A percentile compares a stretch with the other conserved stretches of the same genome.
Evolutionary conservation across 2,888 invertebrate genomes (phyloP).

Genomic region (Abrostola tripartita): DNA sequence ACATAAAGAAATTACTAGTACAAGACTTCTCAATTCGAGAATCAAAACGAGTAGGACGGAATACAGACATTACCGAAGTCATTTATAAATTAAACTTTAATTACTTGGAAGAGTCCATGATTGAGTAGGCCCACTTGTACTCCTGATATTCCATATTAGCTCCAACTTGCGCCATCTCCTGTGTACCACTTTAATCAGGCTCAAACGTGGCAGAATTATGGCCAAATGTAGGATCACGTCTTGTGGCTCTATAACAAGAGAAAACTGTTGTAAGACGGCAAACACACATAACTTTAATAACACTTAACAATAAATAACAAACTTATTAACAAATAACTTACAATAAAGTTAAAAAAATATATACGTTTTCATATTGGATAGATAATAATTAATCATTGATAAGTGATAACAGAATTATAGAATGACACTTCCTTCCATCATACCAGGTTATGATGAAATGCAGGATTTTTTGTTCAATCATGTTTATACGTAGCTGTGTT

Average conservation of each 20-base stretch:
- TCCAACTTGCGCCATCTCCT: slow-evolving; percentile 84
- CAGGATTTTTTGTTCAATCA: slow-evolving; percentile 9
- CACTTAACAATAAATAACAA: slow-evolving; percentile 4
- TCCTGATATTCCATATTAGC: slow-evolving; percentile 89
- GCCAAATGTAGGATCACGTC: slow-evolving; percentile 34
- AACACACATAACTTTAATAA: neutral
- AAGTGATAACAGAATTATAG: slow-evolving; percentile 11
- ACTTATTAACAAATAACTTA: neutral
- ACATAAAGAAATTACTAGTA: too few relatives aligned
- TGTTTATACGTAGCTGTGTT: slow-evolving; percentile 21
- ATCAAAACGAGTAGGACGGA: too few relatives aligned
- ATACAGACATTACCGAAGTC: too few relatives aligned
- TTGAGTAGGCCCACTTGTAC: slow-evolving; percentile 96
- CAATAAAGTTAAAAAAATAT: slow-evolving; percentile 3
- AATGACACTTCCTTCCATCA: slow-evolving; percentile 9
- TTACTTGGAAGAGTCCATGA: slow-evolving; percentile 97
- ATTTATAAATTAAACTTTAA: neutral
- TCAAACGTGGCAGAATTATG: slow-evolving; percentile 40
- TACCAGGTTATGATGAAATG: slow-evolving; percentile 15
- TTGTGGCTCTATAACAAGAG: slow-evolving; percentile 59
- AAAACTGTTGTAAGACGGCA: slow-evolving; percentile 13
- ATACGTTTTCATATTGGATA: neutral
- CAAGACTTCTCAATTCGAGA: too few relatives aligned
- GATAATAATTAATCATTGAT: too few relatives aligned
- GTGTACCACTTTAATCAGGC: slow-evolving; percentile 48